Conservation (phyloP, 1,140 invertebrate species). For the Probaryconus sp. region DNA sequence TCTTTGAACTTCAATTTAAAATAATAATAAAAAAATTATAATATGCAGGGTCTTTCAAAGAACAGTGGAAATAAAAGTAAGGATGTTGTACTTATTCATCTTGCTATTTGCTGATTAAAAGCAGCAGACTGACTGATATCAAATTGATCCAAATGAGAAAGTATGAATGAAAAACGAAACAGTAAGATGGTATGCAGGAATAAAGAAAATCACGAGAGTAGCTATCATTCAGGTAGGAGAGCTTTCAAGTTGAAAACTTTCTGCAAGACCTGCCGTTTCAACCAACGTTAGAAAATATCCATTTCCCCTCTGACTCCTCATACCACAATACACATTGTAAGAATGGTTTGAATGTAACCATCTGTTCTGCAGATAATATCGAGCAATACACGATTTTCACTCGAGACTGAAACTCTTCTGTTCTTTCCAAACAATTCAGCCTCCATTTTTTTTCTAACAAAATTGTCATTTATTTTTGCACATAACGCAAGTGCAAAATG, state of each 20-base stretch:
- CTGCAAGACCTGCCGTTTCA: constrained; percentile 65
- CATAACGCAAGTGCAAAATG: too few species aligned
- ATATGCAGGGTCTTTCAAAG: not conserved
- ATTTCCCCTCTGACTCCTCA: constrained; percentile 60
- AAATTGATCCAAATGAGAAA: constrained; percentile 49
- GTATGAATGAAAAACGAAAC: constrained; percentile 43
- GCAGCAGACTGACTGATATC: constrained; percentile 20
- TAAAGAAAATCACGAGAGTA: constrained; percentile 45
- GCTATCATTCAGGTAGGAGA: constrained; percentile 44
- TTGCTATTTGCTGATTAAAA: constrained; percentile 43
- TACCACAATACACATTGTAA: constrained; percentile 67
- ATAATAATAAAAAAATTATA: not conserved
- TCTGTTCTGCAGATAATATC: constrained; percentile 63
- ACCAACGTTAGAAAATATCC: constrained; percentile 69
- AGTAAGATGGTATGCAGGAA: constrained; percentile 23
- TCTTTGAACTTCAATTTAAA: not conserved
- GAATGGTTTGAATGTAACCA: constrained; percentile 65
- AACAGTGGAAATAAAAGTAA: not conserved
- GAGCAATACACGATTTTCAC: constrained; percentile 54
- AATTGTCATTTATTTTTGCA: too few species aligned
- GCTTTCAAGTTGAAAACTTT: constrained; percentile 65
- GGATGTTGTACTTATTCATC: constrained; percentile 9
- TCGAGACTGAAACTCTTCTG: not conserved
- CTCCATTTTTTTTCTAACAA: too few species aligned
- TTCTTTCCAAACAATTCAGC: not conserved